These are phyloP conservation scores for Leiothrix lutea DNA, from an alignment of 2,113 vertebrate species.

Conservation along the genomic window DNA sequence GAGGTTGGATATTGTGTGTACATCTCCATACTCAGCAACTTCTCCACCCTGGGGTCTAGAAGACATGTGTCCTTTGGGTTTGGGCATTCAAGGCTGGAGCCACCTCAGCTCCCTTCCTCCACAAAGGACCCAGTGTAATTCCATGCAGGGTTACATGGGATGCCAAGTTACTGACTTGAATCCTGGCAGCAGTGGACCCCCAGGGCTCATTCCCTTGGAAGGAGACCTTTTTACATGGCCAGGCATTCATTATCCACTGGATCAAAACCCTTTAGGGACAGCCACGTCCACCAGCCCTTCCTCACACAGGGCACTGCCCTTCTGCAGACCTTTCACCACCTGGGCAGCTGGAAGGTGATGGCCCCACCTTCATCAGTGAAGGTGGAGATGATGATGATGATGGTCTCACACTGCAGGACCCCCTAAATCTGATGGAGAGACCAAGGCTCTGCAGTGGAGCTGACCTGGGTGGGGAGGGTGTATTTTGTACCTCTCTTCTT, in stretches of 20 bases:
- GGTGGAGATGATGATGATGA: neutral
- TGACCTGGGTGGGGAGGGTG: neutral
- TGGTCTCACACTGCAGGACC: neutral
- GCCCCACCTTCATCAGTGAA: neutral
- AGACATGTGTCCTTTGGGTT: neutral
- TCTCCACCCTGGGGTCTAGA: neutral
- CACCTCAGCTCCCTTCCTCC: neutral
- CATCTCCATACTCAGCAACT: neutral
- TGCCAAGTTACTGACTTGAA: neutral
- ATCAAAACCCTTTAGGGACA: neutral
- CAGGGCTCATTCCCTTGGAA: neutral
- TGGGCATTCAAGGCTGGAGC: neutral
- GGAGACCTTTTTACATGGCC: neutral
- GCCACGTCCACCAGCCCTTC: rapidly evolving
- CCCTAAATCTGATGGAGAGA: rapidly evolving
- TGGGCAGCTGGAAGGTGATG: neutral
- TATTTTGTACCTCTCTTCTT: neutral
- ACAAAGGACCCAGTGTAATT: neutral
- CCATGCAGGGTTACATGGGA: no score
- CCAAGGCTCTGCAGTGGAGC: neutral
- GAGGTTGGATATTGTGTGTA: neutral
- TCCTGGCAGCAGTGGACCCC: neutral
- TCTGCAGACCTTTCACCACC: neutral
- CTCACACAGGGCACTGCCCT: neutral
- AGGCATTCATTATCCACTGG: rapidly evolving